These are phyloP conservation scores for Amorpha juglandis DNA, from an alignment of 2,888 invertebrate species.

Conservation along the genomic window DNA sequence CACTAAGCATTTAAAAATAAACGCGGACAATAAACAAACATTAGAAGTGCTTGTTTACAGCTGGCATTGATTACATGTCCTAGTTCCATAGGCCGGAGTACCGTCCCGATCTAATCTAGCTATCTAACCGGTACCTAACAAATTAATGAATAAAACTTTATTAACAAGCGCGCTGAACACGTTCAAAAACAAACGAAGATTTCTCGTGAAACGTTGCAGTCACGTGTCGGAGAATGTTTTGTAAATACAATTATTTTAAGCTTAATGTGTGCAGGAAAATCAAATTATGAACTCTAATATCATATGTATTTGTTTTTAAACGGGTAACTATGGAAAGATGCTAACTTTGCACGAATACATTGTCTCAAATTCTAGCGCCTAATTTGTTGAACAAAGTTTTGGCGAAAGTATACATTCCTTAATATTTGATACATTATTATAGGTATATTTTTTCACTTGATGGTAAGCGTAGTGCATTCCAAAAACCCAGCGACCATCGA, in stretches of 20 bases:
- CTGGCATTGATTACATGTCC: conserved; percentile 32
- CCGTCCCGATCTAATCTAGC: conserved; percentile 13
- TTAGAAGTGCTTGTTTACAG: conserved; percentile 26
- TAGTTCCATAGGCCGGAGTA: conserved; percentile 29
- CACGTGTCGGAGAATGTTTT: background rate
- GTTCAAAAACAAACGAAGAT: background rate
- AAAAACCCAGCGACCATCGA: no score
- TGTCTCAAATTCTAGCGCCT: background rate
- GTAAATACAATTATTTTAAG: background rate
- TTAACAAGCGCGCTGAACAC: background rate
- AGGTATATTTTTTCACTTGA: no score
- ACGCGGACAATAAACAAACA: conserved; percentile 26
- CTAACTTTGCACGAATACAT: background rate
- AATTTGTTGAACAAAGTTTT: background rate
- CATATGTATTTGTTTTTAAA: background rate
- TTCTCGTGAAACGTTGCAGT: background rate
- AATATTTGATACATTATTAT: no score
- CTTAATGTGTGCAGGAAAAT: background rate
- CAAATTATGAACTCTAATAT: background rate
- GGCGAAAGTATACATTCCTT: background rate
- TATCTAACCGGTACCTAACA: conserved; percentile 11
- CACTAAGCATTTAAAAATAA: conserved; percentile 22
- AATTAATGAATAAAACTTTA: conserved; percentile 6
- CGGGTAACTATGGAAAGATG: background rate
- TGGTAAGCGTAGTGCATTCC: no score